A percentile compares a stretch with the other conserved stretches of the same genome.
phyloP scores from a whole-genome alignment of 2,797 vertebrate genomes.

The Poeciliopsis turneri region DNA sequence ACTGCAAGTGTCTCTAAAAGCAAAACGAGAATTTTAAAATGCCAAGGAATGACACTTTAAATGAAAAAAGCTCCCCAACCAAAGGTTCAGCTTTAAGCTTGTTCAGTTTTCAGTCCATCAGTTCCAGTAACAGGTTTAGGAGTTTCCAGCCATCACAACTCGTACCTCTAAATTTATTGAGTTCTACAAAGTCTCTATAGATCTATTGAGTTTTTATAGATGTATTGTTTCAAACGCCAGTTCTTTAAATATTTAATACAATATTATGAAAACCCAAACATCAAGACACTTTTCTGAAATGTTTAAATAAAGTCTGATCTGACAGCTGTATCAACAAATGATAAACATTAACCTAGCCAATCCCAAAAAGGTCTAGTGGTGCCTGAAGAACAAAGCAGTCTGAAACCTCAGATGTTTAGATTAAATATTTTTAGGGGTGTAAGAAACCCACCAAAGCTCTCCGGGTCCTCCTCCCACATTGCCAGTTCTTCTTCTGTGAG shows the following conservation, averaged over 20 bases:
- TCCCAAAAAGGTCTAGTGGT: neutral
- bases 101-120: neutral
- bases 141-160: neutral
- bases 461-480: constrained; percentile 99
- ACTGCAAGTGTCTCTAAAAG: neutral
- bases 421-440: constrained; percentile 23
- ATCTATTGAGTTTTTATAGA: neutral
- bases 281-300: neutral
- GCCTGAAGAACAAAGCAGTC: constrained; percentile 8
- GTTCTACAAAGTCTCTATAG: neutral
- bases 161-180: neutral
- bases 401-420: constrained; percentile 35
- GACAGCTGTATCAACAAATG: neutral
- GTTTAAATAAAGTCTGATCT: neutral
- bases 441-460: constrained; percentile 90
- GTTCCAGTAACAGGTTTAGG: neutral
- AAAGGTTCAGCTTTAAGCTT: neutral
- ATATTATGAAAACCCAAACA: neutral
- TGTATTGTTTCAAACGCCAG: neutral
- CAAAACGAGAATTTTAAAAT: neutral
- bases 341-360: neutral
- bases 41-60: neutral
- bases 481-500: constrained; percentile 92
- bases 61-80: constrained; percentile 1
- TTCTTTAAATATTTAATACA: neutral